Percentiles rank a stretch among this genome's conserved stretches.
phyloP scores from a whole-genome alignment of 2,113 vertebrate genomes.

The Tylochromis polylepis region DNA sequence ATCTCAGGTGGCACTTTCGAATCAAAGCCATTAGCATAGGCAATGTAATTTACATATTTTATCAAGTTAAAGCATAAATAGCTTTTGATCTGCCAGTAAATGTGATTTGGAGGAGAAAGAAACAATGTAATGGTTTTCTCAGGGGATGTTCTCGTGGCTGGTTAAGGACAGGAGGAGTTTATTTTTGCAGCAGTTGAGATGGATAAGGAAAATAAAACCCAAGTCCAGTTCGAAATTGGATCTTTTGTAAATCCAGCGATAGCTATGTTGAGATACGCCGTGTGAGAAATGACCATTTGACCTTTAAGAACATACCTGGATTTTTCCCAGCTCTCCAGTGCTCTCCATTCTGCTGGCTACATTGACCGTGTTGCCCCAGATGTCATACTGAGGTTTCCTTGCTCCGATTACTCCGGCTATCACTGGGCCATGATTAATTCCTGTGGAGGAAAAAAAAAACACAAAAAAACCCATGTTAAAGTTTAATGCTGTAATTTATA shows the following conservation, averaged over 20 bases:
- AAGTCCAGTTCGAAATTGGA: background rate
- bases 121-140: background rate
- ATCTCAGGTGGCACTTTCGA: background rate
- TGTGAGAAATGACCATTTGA: background rate
- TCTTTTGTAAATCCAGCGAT: background rate
- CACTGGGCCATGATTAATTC: constrained; percentile 94
- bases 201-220: background rate
- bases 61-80: background rate
- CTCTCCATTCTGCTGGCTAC: constrained; percentile 97
- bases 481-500: background rate
- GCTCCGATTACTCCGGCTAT: constrained; percentile 97
- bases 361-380: constrained; percentile 98
- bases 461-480: background rate
- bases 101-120: background rate
- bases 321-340: constrained; percentile 92
- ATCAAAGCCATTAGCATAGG: background rate
- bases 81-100: background rate
- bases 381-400: constrained; percentile 97
- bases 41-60: background rate
- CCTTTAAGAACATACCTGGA: constrained; percentile 80
- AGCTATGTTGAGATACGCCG: background rate
- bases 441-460: constrained; percentile 58
- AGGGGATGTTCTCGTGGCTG: background rate
- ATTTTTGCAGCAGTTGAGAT: background rate
- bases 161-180: background rate